These are phyloP conservation scores for Tigriopus californicus DNA, from an alignment of 2,888 invertebrate genomes.

Conservation along the genomic window DNA sequence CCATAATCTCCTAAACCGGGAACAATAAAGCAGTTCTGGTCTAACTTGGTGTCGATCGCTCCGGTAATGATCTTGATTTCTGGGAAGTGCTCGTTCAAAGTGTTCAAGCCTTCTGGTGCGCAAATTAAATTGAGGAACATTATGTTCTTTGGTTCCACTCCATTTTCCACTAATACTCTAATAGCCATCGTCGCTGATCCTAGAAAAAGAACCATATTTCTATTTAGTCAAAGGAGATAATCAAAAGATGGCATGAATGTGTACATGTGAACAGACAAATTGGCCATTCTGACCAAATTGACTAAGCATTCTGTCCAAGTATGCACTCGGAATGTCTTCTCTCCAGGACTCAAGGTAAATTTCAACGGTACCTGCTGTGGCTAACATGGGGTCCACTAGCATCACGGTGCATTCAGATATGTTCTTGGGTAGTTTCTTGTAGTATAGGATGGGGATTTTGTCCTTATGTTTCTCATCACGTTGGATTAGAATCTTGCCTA, in stretches of 20 bases:
- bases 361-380: conserved; percentile 5
- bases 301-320: too few relatives aligned
- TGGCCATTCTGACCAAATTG: too few relatives aligned
- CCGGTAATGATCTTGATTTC: conserved; percentile 11
- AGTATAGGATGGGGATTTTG: conserved; percentile 9
- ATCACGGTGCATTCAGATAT: conserved; percentile 11
- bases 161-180: conserved; percentile 4
- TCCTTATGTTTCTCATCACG: conserved; percentile 7
- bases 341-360: too few relatives aligned
- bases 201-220: background rate
- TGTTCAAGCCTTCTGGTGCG: conserved; percentile 10
- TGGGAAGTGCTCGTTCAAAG: conserved; percentile 4
- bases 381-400: conserved; percentile 15
- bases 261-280: too few relatives aligned
- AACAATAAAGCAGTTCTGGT: conserved; percentile 12
- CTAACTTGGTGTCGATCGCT: conserved; percentile 6
- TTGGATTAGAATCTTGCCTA: conserved; percentile 15
- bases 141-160: conserved; percentile 3
- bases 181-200: conserved; percentile 12
- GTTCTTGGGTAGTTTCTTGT: conserved; percentile 14
- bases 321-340: too few relatives aligned
- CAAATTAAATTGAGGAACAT: conserved; percentile 15
- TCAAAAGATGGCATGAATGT: too few relatives aligned
- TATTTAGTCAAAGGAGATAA: too few relatives aligned
- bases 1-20: conserved; percentile 15